Evolutionary conservation across 2,113 vertebrate species (phyloP).

Genomic region (Stegostoma tigrinum): DNA sequence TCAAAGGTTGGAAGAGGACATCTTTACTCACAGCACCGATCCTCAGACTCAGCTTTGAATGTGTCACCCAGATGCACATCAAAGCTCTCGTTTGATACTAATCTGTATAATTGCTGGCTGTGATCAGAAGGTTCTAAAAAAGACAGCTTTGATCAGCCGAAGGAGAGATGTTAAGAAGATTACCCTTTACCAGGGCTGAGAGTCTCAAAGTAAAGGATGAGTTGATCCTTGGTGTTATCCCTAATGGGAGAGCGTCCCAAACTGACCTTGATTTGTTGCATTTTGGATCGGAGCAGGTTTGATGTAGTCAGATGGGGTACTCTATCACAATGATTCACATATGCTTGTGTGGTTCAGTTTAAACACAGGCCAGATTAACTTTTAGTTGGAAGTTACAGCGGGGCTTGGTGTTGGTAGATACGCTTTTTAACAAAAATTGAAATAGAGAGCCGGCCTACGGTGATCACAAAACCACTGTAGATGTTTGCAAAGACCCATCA

Average conservation of each 20-base stretch:
- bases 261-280: neutral
- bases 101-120: slow-evolving; percentile 7
- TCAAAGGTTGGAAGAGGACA: neutral
- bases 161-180: slow-evolving; percentile 24
- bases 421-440: too few relatives aligned
- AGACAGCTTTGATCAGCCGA: slow-evolving; percentile 4
- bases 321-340: neutral
- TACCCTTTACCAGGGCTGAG: neutral
- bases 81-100: neutral
- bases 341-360: neutral
- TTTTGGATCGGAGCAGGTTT: neutral
- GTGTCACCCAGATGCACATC: neutral
- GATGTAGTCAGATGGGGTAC: neutral
- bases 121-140: neutral
- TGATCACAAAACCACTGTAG: too few relatives aligned
- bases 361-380: neutral
- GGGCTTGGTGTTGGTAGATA: neutral
- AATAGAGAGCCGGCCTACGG: too few relatives aligned
- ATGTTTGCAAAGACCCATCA: too few relatives aligned
- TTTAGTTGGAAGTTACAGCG: neutral
- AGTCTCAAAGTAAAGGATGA: neutral
- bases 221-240: neutral
- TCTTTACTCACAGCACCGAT: neutral
- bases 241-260: neutral
- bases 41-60: neutral